A percentile compares a stretch with the other conserved stretches of the same genome.
Evolutionary conservation across 2,797 vertebrate species (phyloP).

Genomic region (Pseudocheirus occidentalis): DNA sequence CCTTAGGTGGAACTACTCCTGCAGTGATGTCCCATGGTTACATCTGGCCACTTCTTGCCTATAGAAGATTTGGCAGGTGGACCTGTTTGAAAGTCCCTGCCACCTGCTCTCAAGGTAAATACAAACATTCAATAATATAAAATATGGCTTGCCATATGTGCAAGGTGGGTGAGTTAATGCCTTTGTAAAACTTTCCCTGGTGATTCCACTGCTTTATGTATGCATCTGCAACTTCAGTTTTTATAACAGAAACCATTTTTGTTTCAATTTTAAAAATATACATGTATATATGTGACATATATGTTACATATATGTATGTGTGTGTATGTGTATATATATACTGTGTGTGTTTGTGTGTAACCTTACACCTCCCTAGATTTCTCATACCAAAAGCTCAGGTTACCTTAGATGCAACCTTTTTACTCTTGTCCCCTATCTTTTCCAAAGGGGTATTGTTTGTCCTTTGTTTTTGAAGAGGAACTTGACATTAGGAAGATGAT

Average conservation of each 20-base stretch:
- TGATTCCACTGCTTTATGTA: background rate
- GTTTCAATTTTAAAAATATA: background rate
- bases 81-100: background rate
- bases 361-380: background rate
- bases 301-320: no score
- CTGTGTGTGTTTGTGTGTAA: no score
- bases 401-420: constrained; percentile 47
- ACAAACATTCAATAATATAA: background rate
- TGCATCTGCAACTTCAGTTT: background rate
- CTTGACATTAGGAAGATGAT: no score
- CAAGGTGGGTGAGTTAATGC: background rate
- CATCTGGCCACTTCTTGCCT: background rate
- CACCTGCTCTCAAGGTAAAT: constrained; percentile 23
- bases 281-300: no score
- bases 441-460: background rate
- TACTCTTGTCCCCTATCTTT: constrained; percentile 31
- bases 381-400: background rate
- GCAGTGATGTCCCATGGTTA: background rate
- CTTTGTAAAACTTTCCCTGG: background rate
- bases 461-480: no score
- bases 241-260: background rate
- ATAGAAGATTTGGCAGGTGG: background rate
- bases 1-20: background rate
- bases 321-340: no score
- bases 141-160: background rate